These are phyloP conservation scores for Todus mexicanus DNA, from an alignment of 2,797 vertebrate species.

Conservation along the genomic window DNA sequence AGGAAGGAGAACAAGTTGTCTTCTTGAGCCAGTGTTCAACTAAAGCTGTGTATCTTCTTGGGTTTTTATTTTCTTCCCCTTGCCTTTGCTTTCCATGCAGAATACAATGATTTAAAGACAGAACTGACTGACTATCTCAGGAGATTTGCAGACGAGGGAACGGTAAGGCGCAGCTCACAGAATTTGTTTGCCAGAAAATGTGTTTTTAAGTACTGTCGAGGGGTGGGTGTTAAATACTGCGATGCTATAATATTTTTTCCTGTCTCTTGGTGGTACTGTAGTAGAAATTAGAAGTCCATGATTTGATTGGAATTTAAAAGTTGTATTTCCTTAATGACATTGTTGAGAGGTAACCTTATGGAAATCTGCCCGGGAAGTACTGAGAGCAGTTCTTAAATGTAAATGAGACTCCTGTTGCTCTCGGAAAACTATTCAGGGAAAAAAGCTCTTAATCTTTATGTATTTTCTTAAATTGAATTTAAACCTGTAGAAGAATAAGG, in stretches of 20 bases:
- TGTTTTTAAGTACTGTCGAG: not conserved
- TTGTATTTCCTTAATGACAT: not conserved
- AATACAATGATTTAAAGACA: constrained; percentile 88
- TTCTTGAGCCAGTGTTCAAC: not conserved
- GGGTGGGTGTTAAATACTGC: not conserved
- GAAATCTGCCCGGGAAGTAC: not conserved
- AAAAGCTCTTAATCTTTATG: not conserved
- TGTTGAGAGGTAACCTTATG: not conserved
- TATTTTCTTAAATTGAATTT: not conserved
- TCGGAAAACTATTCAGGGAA: not conserved
- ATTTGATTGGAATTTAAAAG: not conserved
- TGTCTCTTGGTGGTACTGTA: not conserved
- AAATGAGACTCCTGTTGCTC: not conserved
- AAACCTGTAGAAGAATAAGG: not conserved
- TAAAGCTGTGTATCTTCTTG: not conserved
- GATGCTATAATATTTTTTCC: not conserved
- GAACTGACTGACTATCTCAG: constrained; percentile 86
- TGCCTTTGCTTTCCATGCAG: constrained; percentile 68
- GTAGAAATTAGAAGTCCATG: not conserved
- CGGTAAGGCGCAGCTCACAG: constrained; percentile 74
- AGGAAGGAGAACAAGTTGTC: not conserved
- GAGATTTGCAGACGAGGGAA: constrained; percentile 87
- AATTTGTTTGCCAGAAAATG: not conserved
- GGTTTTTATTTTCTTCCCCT: not conserved
- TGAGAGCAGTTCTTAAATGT: not conserved